Conservation (phyloP, 2,113 vertebrate species). For the Saimiri boliviensis region DNA sequence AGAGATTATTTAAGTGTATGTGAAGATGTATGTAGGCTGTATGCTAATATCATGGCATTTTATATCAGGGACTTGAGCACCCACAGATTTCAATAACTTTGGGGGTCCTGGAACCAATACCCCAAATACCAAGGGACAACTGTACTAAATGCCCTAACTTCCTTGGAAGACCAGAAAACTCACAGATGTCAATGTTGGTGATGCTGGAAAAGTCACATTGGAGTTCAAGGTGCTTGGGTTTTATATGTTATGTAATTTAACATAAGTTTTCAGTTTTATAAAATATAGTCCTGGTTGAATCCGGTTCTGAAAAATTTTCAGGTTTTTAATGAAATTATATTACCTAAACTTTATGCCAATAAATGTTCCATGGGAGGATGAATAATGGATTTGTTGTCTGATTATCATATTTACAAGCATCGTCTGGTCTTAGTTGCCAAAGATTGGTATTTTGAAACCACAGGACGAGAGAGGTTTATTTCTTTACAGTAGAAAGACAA, state of each 20-base stretch:
- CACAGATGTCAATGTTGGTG: background rate
- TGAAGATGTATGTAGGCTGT: background rate
- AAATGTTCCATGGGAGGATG: conserved; percentile 15
- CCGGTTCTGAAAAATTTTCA: conserved; percentile 1
- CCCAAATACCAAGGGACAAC: background rate
- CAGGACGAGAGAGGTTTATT: background rate
- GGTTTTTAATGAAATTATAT: background rate
- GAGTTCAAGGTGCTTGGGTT: background rate
- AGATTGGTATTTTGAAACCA: conserved; percentile 47
- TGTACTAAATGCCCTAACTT: background rate
- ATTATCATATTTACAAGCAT: conserved; percentile 25
- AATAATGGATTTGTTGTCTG: conserved; percentile 19
- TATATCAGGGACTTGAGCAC: background rate
- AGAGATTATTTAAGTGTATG: background rate
- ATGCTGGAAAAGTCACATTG: background rate
- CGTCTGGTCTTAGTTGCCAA: conserved; percentile 9
- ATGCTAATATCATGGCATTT: background rate
- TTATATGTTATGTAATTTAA: background rate
- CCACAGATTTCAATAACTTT: background rate
- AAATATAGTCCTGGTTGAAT: background rate
- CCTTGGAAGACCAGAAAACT: background rate
- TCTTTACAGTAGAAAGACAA: conserved; percentile 12
- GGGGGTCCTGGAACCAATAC: background rate
- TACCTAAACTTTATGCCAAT: conserved; percentile 16
- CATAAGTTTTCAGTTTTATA: background rate